phyloP scores from a whole-genome alignment of 2,113 vertebrate species.

The Laterallus jamaicensis region DNA sequence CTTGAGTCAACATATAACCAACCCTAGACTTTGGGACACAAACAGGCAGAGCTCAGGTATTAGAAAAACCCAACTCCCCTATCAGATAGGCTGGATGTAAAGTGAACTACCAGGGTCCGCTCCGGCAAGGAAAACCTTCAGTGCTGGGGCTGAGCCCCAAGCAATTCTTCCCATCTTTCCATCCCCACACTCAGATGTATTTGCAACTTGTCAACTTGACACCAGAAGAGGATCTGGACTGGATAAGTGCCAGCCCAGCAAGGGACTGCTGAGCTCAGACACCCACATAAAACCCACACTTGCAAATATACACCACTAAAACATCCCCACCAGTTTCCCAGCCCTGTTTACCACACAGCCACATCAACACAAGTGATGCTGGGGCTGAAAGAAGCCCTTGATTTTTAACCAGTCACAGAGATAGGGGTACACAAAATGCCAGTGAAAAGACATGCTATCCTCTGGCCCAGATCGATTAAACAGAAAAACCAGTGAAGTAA shows the following conservation, averaged over 20 bases:
- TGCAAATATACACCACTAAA: not conserved
- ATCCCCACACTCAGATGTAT: fast-evolving
- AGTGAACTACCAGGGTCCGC: fast-evolving
- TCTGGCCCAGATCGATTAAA: not conserved
- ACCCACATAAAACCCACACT: not conserved
- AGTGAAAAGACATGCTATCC: not conserved
- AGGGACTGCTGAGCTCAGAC: not conserved
- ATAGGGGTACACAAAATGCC: not conserved
- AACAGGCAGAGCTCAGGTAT: not conserved
- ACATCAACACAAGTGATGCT: not conserved
- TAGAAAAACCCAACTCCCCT: not conserved
- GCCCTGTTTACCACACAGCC: not conserved
- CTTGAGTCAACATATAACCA: not conserved
- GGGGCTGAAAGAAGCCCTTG: not conserved
- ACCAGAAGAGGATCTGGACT: not conserved
- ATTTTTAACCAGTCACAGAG: not conserved
- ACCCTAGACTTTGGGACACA: not conserved
- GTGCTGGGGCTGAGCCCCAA: not conserved
- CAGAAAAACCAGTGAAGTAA: not conserved
- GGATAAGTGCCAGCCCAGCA: not conserved
- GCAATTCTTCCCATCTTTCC: not conserved
- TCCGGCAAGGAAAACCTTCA: not conserved
- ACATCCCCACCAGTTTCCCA: not conserved
- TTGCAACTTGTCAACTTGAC: fast-evolving
- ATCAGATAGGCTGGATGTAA: not conserved